These are phyloP conservation scores for Cettia cetti DNA, from an alignment of 2,113 vertebrate genomes.

Conservation along the genomic window DNA sequence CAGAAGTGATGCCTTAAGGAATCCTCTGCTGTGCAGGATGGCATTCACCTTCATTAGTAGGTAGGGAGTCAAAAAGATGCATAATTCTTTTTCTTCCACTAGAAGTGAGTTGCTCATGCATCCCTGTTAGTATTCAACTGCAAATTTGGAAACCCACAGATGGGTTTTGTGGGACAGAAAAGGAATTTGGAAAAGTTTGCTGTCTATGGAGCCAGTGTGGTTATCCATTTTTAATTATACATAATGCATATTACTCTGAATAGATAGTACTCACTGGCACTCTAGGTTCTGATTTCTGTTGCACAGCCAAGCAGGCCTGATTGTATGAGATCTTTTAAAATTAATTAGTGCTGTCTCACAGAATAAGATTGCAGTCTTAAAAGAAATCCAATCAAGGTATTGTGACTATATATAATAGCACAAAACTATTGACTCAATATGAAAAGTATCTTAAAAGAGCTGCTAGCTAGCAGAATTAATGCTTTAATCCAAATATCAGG, in stretches of 20 bases:
- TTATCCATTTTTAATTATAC: neutral
- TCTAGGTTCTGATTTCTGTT: neutral
- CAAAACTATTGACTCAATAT: neutral
- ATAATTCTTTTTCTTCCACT: neutral
- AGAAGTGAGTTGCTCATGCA: neutral
- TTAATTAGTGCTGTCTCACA: neutral
- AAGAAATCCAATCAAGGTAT: neutral
- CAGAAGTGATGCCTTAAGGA: neutral
- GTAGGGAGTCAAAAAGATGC: neutral
- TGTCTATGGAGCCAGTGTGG: neutral
- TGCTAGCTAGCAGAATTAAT: neutral
- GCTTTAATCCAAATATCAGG: neutral
- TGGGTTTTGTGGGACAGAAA: neutral
- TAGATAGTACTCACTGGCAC: neutral
- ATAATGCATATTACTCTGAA: neutral
- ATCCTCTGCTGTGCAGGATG: neutral
- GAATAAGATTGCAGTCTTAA: neutral
- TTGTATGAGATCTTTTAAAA: neutral
- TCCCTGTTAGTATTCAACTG: neutral
- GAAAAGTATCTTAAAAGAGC: neutral
- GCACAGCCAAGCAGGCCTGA: neutral
- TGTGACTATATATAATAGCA: neutral
- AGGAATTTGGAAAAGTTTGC: neutral
- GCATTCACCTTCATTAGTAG: neutral
- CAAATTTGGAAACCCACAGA: neutral